Conservation (phyloP, 2,888 invertebrate genomes). For the Steinernema carpocapsae region DNA sequence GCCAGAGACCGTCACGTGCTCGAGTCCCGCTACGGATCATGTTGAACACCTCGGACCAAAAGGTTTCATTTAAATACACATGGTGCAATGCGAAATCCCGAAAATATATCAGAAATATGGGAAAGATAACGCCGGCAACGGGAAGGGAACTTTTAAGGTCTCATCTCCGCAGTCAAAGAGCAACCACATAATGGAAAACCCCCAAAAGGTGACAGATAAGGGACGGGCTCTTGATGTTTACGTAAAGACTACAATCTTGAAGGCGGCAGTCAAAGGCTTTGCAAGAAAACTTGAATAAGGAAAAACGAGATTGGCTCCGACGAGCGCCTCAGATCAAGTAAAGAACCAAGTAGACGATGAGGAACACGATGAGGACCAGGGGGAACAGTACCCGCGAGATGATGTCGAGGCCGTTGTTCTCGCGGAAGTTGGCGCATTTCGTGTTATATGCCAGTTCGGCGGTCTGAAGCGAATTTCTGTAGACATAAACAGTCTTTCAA, state of each 20-base stretch:
- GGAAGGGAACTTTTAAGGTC: too few relatives aligned
- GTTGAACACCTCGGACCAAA: too few relatives aligned
- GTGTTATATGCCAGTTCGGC: conserved; percentile 26
- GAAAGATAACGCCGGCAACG: too few relatives aligned
- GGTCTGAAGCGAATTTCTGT: background rate
- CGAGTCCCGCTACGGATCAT: too few relatives aligned
- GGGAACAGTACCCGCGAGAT: conserved; percentile 65
- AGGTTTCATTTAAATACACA: too few relatives aligned
- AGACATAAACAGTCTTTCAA: conserved; percentile 28
- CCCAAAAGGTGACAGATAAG: conserved; percentile 2
- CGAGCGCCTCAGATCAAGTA: conserved; percentile 40
- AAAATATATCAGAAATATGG: too few relatives aligned
- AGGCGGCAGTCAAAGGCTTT: background rate
- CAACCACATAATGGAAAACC: conserved; percentile 25
- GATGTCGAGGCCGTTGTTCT: conserved; percentile 60
- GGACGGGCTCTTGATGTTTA: background rate
- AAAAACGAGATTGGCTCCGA: background rate
- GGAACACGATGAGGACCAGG: conserved; percentile 56
- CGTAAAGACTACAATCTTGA: conserved; percentile 11
- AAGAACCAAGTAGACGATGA: conserved; percentile 61
- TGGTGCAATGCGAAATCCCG: too few relatives aligned
- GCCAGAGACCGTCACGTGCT: too few relatives aligned
- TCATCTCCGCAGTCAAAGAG: conserved; percentile 6
- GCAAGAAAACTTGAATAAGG: conserved; percentile 1
- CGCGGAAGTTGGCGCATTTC: conserved; percentile 51